These are phyloP conservation scores for Proterorhinus semilunaris DNA, from an alignment of 2,113 vertebrate species.

Conservation along the genomic window DNA sequence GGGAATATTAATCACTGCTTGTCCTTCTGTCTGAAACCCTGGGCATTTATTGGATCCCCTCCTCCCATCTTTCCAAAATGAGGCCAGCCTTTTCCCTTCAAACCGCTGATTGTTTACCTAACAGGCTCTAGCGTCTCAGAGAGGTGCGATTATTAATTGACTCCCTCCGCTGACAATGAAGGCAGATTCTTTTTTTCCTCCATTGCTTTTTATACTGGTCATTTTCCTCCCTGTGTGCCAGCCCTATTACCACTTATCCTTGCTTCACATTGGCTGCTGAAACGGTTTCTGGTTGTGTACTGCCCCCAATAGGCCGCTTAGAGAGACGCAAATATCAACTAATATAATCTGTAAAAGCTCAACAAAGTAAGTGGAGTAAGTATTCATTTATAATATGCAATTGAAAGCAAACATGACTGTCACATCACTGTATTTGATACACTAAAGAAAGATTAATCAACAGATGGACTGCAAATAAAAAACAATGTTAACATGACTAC, in stretches of 20 bases:
- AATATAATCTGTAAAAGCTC: not conserved
- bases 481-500: too few species aligned
- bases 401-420: too few species aligned
- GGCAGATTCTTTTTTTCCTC: conserved; percentile 18
- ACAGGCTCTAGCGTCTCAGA: conserved; percentile 44
- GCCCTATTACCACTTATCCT: conserved; percentile 42
- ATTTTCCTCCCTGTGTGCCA: conserved; percentile 30
- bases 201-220: not conserved
- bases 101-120: conserved; percentile 58
- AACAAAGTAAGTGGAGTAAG: too few species aligned
- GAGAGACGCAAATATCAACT: conserved; percentile 6
- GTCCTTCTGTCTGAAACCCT: conserved; percentile 38
- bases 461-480: too few species aligned
- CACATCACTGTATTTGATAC: too few species aligned
- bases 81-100: conserved; percentile 34
- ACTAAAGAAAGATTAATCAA: too few species aligned
- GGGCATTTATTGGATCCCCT: conserved; percentile 39
- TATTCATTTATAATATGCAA: too few species aligned
- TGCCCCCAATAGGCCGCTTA: conserved; percentile 66
- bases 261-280: conserved; percentile 21
- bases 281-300: conserved; percentile 58
- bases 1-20: conserved; percentile 65
- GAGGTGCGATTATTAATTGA: conserved; percentile 53
- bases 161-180: conserved; percentile 48
- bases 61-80: conserved; percentile 42